A percentile compares a stretch with the other conserved stretches of the same genome.
phyloP scores from a whole-genome alignment of 1,140 invertebrate species.

The Orchesella cincta region DNA sequence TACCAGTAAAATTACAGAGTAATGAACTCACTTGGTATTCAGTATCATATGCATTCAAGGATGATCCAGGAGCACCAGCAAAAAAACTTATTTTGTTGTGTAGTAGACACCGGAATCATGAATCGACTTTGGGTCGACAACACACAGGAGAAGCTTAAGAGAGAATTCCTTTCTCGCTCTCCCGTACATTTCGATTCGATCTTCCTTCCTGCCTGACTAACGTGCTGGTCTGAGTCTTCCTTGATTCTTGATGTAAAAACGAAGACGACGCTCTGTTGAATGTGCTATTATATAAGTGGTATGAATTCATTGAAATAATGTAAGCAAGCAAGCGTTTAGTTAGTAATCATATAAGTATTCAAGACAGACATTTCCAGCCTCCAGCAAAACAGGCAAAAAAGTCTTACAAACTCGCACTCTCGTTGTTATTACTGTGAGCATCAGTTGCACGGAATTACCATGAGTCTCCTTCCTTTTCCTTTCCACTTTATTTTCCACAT shows the following conservation, averaged over 20 bases:
- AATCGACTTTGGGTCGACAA: too few species aligned
- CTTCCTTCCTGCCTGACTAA: background rate
- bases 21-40: constrained; percentile 14
- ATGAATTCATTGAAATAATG: constrained; percentile 15
- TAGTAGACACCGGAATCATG: background rate
- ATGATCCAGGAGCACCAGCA: background rate
- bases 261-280: background rate
- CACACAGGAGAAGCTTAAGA: background rate
- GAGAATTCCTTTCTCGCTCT: background rate
- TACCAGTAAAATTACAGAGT: background rate
- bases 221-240: too few species aligned
- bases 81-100: background rate
- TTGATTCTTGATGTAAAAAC: background rate
- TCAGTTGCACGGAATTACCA: background rate
- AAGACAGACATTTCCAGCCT: constrained; percentile 14
- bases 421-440: background rate
- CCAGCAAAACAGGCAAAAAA: background rate
- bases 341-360: constrained; percentile 20
- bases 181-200: background rate
- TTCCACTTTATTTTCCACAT: constrained; percentile 1
- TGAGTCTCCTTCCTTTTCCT: background rate
- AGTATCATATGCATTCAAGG: background rate
- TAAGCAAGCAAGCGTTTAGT: constrained; percentile 2
- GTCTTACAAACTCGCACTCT: background rate
- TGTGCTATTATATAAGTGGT: background rate